Evolutionary conservation across 2,113 vertebrate species (phyloP).

Genomic region (Chroicocephalus ridibundus): DNA sequence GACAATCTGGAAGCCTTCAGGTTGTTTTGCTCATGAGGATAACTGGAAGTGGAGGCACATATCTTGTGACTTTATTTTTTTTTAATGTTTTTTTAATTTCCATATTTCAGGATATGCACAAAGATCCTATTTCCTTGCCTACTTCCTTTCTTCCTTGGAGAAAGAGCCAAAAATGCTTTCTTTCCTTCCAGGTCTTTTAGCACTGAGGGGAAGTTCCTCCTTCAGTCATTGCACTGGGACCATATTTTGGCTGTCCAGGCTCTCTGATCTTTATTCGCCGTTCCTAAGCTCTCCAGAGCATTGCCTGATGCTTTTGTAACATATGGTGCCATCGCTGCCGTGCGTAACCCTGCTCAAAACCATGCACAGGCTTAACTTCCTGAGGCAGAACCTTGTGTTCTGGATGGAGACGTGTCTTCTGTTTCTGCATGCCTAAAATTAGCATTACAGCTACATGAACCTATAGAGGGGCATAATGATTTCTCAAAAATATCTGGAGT

Average conservation of each 20-base stretch:
- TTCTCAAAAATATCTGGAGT: neutral
- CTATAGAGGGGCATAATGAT: neutral
- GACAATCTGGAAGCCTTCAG: neutral
- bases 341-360: neutral
- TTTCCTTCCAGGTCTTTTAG: neutral
- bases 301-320: neutral
- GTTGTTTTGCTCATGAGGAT: neutral
- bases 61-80: neutral
- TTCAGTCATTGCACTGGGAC: neutral
- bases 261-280: neutral
- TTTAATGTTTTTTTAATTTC: neutral
- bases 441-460: neutral
- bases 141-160: neutral
- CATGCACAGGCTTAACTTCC: neutral
- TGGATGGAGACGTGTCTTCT: neutral
- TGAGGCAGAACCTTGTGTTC: neutral
- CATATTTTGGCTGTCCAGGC: neutral
- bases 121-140: neutral
- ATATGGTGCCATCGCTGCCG: neutral
- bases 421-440: neutral
- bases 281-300: neutral
- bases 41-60: neutral
- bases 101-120: neutral
- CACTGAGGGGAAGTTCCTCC: neutral
- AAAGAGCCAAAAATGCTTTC: neutral